These are phyloP conservation scores for Melanotaenia parkinsoni DNA, from an alignment of 2,797 vertebrate genomes.

Conservation along the genomic window DNA sequence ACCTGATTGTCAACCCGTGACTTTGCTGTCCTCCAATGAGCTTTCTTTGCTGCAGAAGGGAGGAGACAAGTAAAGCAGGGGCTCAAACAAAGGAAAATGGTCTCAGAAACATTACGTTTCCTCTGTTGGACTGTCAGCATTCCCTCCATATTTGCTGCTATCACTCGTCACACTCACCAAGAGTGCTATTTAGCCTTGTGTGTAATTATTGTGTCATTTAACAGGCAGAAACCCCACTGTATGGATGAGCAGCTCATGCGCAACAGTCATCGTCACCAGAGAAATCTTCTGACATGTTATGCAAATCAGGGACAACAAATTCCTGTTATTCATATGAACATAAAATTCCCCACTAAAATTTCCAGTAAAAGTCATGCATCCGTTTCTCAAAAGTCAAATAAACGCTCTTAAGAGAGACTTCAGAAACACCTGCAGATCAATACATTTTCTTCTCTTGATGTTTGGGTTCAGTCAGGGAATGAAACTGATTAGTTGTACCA, in stretches of 20 bases:
- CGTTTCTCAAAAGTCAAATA: constrained; percentile 34
- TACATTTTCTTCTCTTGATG: constrained; percentile 23
- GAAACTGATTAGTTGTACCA: constrained; percentile 11
- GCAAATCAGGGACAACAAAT: constrained; percentile 37
- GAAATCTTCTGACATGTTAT: constrained; percentile 38
- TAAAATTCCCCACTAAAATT: constrained; percentile 35
- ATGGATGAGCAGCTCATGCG: constrained; percentile 63
- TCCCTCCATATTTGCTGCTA: constrained; percentile 74
- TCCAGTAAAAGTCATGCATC: constrained; percentile 30
- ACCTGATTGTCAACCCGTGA: constrained; percentile 53
- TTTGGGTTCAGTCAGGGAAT: constrained; percentile 23
- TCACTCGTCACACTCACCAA: constrained; percentile 65
- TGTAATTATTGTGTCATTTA: constrained; percentile 85
- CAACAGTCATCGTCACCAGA: constrained; percentile 71
- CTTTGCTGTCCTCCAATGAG: constrained; percentile 72
- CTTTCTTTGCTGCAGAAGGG: constrained; percentile 54
- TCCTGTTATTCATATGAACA: constrained; percentile 46
- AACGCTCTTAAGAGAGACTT: constrained; percentile 34
- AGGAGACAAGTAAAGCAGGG: constrained; percentile 66
- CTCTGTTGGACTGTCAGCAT: constrained; percentile 71
- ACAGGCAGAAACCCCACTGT: constrained; percentile 65
- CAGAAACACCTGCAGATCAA: constrained; percentile 25
- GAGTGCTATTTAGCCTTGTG: constrained; percentile 62
- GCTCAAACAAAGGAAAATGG: constrained; percentile 70
- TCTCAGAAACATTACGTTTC: constrained; percentile 49